These are phyloP conservation scores for Rhabditoides inermis DNA, from an alignment of 2,888 invertebrate genomes.

Conservation along the genomic window DNA sequence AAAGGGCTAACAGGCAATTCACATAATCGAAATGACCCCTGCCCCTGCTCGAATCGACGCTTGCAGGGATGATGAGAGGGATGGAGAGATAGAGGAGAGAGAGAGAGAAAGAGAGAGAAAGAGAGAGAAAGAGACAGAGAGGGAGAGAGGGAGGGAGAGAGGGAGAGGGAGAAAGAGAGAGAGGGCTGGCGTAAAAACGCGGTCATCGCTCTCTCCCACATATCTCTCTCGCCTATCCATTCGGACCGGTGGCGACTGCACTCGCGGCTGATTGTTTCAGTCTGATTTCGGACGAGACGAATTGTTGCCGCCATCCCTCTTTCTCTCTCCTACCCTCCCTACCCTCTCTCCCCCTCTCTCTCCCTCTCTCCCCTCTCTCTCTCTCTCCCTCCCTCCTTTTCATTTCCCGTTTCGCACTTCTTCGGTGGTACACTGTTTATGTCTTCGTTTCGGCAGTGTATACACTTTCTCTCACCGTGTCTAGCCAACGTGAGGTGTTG, in stretches of 20 bases:
- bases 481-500: no score
- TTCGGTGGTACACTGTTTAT: no score
- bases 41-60: no score
- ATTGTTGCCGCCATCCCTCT: background rate
- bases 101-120: background rate
- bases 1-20: constrained; percentile 11
- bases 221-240: no score
- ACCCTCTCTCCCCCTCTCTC: background rate
- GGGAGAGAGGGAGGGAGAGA: constrained; percentile 6
- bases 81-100: background rate
- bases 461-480: no score
- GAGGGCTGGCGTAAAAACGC: background rate
- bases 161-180: constrained; percentile 3
- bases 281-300: background rate
- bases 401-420: no score
- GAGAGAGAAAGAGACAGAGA: background rate
- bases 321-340: background rate
- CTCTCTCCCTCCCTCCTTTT: no score
- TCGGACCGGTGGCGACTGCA: no score
- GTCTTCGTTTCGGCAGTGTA: no score
- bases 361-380: background rate
- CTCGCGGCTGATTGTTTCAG: no score
- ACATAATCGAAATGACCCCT: no score
- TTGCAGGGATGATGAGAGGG: background rate
- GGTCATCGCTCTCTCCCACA: no score